Conservation (phyloP, 2,888 invertebrate species). For the Chrysodeixis includens region DNA sequence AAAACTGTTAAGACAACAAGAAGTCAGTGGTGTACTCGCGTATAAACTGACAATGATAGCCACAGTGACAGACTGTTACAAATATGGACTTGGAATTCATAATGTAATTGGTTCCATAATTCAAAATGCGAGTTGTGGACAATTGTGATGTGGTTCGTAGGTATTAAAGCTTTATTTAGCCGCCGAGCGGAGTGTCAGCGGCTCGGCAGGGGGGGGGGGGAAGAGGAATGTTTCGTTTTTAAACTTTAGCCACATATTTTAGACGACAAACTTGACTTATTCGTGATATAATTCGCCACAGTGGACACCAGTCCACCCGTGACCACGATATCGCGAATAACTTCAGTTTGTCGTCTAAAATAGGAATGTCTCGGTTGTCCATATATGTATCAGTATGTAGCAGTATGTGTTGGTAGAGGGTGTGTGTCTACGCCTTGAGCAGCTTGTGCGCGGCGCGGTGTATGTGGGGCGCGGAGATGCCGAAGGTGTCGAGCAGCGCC, state of each 20-base stretch:
- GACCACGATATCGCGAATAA: too few species aligned
- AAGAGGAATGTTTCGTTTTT: too few species aligned
- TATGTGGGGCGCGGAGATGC: slow-evolving; percentile 95
- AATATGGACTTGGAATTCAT: not conserved
- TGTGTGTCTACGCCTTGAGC: slow-evolving; percentile 78
- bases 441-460: slow-evolving; percentile 91
- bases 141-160: not conserved
- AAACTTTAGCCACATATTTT: too few species aligned
- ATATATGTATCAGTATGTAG: not conserved
- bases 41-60: slow-evolving; percentile 19
- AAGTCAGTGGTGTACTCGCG: slow-evolving; percentile 13
- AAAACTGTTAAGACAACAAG: slow-evolving; percentile 20
- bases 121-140: not conserved
- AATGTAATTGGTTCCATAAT: not conserved
- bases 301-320: too few species aligned
- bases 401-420: not conserved
- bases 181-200: not conserved
- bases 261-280: too few species aligned
- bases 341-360: too few species aligned
- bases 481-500: slow-evolving; percentile 96
- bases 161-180: not conserved
- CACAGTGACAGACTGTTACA: not conserved
- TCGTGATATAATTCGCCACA: too few species aligned
- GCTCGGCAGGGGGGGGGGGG: not conserved
- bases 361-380: not conserved